These are phyloP conservation scores for Phaenicophaeus curvirostris DNA, from an alignment of 2,797 vertebrate species.

Conservation along the genomic window DNA sequence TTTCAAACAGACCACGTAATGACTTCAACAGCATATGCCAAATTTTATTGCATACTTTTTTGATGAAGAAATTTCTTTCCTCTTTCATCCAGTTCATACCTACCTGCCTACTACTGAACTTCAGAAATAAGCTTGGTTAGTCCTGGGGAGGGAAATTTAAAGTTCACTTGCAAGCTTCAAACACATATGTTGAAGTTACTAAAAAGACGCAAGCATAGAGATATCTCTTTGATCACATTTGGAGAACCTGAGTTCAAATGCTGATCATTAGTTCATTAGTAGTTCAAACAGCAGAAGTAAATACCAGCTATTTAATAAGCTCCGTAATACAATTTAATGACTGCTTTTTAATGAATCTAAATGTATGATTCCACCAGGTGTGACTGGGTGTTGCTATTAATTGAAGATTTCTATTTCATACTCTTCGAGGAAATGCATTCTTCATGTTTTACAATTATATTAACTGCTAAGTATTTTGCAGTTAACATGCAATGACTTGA, in stretches of 20 bases:
- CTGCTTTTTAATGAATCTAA: slow-evolving; percentile 41
- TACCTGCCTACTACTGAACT: neutral
- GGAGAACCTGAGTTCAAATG: neutral
- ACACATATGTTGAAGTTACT: neutral
- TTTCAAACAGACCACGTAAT: slow-evolving; percentile 68
- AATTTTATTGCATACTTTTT: slow-evolving; percentile 22
- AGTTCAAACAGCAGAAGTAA: slow-evolving; percentile 45
- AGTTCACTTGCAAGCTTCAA: neutral
- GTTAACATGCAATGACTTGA: neutral
- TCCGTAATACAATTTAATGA: slow-evolving; percentile 30
- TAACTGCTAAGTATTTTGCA: slow-evolving; percentile 1
- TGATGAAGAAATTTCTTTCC: neutral
- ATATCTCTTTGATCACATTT: neutral
- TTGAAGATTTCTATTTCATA: slow-evolving; percentile 38
- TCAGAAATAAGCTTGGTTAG: neutral
- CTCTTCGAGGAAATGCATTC: slow-evolving; percentile 20
- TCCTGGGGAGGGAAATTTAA: neutral
- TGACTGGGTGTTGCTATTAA: slow-evolving; percentile 47
- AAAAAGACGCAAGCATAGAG: neutral
- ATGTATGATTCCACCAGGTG: slow-evolving; percentile 25
- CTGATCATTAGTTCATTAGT: slow-evolving; percentile 1
- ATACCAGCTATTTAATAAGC: slow-evolving; percentile 35
- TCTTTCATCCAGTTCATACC: neutral
- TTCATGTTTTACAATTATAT: slow-evolving; percentile 51
- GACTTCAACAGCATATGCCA: slow-evolving; percentile 34